These are phyloP conservation scores for Apis cerana DNA, from an alignment of 1,140 invertebrate species.

Conservation along the genomic window DNA sequence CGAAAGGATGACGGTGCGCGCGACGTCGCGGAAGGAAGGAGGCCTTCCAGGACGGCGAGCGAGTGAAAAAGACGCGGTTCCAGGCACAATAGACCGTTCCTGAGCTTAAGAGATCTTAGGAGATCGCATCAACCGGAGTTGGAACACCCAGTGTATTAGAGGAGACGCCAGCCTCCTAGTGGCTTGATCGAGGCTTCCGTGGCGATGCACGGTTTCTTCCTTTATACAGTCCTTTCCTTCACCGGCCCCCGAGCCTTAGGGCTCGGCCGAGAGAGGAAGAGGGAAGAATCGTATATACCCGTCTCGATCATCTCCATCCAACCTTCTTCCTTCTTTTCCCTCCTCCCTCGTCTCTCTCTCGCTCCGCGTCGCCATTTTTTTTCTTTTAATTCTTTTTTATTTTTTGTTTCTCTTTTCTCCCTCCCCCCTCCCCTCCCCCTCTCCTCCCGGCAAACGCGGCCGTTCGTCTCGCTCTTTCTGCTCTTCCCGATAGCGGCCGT, in stretches of 20 bases:
- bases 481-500: conserved; percentile 12
- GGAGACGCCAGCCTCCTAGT: conserved; percentile 56
- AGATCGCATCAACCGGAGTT: conserved; percentile 41
- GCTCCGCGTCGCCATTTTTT: too few relatives aligned
- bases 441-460: not conserved
- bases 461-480: conserved; percentile 20
- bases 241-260: conserved; percentile 60
- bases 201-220: conserved; percentile 65
- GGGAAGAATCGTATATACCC: not conserved
- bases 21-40: conserved; percentile 10
- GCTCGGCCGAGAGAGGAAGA: conserved; percentile 10
- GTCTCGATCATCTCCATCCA: not conserved
- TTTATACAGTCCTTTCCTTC: conserved; percentile 66
- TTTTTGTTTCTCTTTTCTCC: not conserved
- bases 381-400: not conserved
- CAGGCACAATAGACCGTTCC: conserved; percentile 54
- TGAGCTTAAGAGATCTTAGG: conserved; percentile 44
- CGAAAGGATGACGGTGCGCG: not conserved
- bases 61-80: conserved; percentile 47
- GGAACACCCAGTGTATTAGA: conserved; percentile 62
- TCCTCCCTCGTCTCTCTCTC: conserved; percentile 10
- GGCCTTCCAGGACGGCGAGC: conserved; percentile 39
- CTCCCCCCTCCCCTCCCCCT: conserved; percentile 8
- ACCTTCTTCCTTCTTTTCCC: not conserved
- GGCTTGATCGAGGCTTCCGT: conserved; percentile 64